Evolutionary conservation across 2,113 vertebrate genomes (phyloP), one percentile per base, ranked within the genome.

Genomic region (Rafetus swinhoei): DNA sequence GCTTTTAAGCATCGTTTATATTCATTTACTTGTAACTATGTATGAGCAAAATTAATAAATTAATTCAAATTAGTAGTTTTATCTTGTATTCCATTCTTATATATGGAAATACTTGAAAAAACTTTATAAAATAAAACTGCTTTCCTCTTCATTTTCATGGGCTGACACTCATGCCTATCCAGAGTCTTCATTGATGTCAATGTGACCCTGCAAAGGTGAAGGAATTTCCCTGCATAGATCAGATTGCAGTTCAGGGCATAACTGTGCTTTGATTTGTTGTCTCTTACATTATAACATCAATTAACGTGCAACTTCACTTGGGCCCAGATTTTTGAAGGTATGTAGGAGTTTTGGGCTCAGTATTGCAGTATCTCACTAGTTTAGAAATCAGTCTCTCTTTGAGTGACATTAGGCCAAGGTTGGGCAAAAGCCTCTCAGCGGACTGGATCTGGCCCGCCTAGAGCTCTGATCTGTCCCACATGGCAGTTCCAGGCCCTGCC

Each of bases 161-260:
- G 59, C 60, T 88, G 74, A 56, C 25, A 12, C 39, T 29, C 91
- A 39, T 86, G 92, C 1, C 0, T 25, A 55, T 76, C 86, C 85
- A 79, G 4, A 94, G 53, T 92, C 94, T 90, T 93, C 89, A 93
- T 74, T 94, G 95, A 96, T 95, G 91, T 96, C 95, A 96, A 86
- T 96, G 89, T 93, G 92, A 45, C 74, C 79, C 79, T 93, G 81
- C 62, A 76, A 80, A 77, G 8, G 8, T 93, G 7, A 87, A 24
- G 4, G 76, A 65, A 0, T 83, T 92, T 79, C 3, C 65, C 84
- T 76, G 24, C 24, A 72, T 4, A 1, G 1, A 0, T 86, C 84
- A 27, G 9, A 29, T 1, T 72, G 45, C 72, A 35, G 16, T 93
- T 89, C 85, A 35, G 19, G 35, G 93, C 25, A 74, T 84, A 74